These are phyloP conservation scores for Geophilus truncorum DNA, from an alignment of 2,888 invertebrate genomes.

Conservation along the genomic window DNA sequence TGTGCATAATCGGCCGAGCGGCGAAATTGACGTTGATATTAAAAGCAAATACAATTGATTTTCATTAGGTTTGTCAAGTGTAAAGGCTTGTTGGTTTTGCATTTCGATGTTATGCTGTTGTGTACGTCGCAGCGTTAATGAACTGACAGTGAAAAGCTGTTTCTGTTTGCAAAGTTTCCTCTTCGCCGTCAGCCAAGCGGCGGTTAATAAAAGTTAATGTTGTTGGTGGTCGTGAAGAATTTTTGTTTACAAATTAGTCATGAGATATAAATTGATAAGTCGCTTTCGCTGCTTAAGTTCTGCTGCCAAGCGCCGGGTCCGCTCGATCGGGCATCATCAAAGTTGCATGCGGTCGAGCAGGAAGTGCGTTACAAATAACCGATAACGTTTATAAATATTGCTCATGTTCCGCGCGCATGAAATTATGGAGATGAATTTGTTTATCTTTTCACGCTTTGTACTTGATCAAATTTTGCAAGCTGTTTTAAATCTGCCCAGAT, in stretches of 20 bases:
- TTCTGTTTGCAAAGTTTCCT: not conserved
- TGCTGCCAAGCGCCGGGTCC: not conserved
- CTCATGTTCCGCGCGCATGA: too few species aligned
- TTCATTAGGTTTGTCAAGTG: constrained; percentile 14
- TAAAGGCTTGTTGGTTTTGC: not conserved
- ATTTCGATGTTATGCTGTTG: not conserved
- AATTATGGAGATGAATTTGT: not conserved
- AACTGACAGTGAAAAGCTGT: not conserved
- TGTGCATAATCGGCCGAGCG: constrained; percentile 5
- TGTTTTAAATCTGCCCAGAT: constrained; percentile 6
- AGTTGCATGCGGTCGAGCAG: not conserved
- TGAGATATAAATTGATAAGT: not conserved
- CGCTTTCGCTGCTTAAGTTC: not conserved
- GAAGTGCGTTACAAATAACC: not conserved
- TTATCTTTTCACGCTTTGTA: not conserved
- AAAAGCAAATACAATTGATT: constrained; percentile 21
- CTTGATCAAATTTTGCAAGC: not conserved
- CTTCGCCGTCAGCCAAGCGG: not conserved
- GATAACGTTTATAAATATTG: too few species aligned
- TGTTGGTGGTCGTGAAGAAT: not conserved
- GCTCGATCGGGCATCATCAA: not conserved
- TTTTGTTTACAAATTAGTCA: constrained; percentile 29
- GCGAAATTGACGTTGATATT: not conserved
- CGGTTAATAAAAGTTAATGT: constrained; percentile 19
- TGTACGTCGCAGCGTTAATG: not conserved